Conservation (phyloP, 1,140 invertebrate genomes). For the Drosophila chauvacae region DNA sequence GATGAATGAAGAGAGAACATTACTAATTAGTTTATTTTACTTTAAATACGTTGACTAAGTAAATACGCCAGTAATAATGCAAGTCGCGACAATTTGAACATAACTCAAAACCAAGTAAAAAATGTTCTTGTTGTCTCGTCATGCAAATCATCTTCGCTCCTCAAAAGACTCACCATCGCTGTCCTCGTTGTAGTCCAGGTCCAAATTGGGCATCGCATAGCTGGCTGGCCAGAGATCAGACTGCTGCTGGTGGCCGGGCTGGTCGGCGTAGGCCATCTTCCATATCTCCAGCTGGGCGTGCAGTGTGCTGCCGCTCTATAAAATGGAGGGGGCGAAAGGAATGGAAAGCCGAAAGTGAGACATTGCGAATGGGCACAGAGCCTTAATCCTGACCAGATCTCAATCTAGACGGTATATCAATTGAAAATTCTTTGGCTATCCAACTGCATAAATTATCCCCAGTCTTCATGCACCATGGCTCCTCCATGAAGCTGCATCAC, state of each 20-base stretch:
- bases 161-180: slow-evolving; percentile 62
- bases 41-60: too few relatives aligned
- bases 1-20: slow-evolving; percentile 45
- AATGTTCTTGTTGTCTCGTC: not conserved
- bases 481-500: not conserved
- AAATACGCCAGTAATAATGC: too few relatives aligned
- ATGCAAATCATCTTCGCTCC: slow-evolving; percentile 5
- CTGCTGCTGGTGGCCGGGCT: slow-evolving; percentile 49
- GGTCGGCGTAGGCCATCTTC: slow-evolving; percentile 88
- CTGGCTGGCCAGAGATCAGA: slow-evolving; percentile 45
- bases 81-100: not conserved
- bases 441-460: slow-evolving; percentile 72
- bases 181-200: slow-evolving; percentile 59
- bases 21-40: too few relatives aligned
- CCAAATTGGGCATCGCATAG: slow-evolving; percentile 46
- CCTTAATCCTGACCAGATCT: slow-evolving; percentile 74
- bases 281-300: slow-evolving; percentile 96
- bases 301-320: slow-evolving; percentile 92
- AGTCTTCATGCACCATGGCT: slow-evolving; percentile 30
- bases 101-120: not conserved
- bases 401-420: slow-evolving; percentile 74
- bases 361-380: slow-evolving; percentile 65
- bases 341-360: slow-evolving; percentile 68
- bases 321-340: slow-evolving; percentile 60
- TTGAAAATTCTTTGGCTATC: slow-evolving; percentile 72